Conservation (phyloP, 2,113 vertebrate species). For the Lynx canadensis region DNA sequence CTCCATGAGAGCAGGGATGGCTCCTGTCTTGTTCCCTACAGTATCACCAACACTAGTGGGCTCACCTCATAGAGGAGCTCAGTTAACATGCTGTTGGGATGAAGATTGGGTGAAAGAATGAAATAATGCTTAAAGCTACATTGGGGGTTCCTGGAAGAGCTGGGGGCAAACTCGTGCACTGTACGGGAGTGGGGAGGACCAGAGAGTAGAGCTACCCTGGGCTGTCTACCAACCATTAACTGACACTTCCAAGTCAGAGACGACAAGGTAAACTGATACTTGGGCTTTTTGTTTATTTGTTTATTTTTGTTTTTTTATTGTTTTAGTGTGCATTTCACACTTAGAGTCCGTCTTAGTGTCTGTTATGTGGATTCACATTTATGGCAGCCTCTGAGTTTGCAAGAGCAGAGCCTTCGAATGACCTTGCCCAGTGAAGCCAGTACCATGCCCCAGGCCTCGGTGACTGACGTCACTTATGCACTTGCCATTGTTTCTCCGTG, state of each 20-base stretch:
- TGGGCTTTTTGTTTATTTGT: neutral
- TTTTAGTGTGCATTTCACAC: neutral
- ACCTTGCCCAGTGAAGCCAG: neutral
- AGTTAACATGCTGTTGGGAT: accelerated
- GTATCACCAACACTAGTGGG: too few relatives aligned
- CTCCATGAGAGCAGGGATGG: accelerated
- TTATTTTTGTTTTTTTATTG: neutral
- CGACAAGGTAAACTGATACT: neutral
- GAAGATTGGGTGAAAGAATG: neutral
- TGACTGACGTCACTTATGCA: neutral
- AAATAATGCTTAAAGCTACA: too few relatives aligned
- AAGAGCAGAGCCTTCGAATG: neutral
- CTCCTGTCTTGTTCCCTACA: neutral
- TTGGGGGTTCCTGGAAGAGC: neutral
- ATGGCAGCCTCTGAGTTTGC: neutral
- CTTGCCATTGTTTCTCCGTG: neutral
- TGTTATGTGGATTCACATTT: neutral
- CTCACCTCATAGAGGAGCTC: neutral
- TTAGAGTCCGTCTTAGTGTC: neutral
- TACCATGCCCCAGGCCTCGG: accelerated
- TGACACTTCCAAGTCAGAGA: neutral
- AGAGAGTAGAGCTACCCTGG: neutral
- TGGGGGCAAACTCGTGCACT: neutral
- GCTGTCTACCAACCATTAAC: neutral
- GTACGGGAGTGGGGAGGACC: neutral